Percentiles rank a stretch among this genome's conserved stretches.
phyloP scores from a whole-genome alignment of 2,113 vertebrate genomes.

The Paradoxurus hermaphroditus region DNA sequence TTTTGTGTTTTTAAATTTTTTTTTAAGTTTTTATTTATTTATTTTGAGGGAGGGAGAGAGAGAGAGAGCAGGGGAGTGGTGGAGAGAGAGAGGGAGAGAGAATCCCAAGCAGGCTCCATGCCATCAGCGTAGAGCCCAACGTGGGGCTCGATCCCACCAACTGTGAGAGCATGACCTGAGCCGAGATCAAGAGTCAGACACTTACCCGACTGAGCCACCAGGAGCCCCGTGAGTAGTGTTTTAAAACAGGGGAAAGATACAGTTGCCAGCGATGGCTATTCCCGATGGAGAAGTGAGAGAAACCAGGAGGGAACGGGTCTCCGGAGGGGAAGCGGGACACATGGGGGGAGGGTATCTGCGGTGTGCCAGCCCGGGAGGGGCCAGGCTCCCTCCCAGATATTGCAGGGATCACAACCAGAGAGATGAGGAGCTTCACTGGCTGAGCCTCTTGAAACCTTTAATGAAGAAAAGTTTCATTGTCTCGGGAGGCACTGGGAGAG shows the following conservation, averaged over 20 bases:
- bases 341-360: fast-evolving
- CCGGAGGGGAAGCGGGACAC: neutral
- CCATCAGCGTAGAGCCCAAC: too few relatives aligned
- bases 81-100: too few relatives aligned
- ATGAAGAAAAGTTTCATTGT: neutral
- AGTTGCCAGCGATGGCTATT: neutral
- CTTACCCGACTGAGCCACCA: too few relatives aligned
- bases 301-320: neutral
- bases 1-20: too few relatives aligned
- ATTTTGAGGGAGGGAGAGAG: too few relatives aligned
- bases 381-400: neutral
- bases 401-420: neutral
- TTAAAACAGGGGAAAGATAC: neutral
- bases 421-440: neutral
- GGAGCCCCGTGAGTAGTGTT: neutral
- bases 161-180: too few relatives aligned
- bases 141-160: too few relatives aligned
- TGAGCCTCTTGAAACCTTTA: neutral
- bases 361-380: neutral
- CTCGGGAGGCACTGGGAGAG: neutral
- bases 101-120: too few relatives aligned
- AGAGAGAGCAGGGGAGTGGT: too few relatives aligned
- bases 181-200: too few relatives aligned
- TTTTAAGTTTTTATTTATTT: too few relatives aligned
- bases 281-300: neutral